Conservation (phyloP, 2,888 invertebrate species). For the Drosophila robusta region DNA sequence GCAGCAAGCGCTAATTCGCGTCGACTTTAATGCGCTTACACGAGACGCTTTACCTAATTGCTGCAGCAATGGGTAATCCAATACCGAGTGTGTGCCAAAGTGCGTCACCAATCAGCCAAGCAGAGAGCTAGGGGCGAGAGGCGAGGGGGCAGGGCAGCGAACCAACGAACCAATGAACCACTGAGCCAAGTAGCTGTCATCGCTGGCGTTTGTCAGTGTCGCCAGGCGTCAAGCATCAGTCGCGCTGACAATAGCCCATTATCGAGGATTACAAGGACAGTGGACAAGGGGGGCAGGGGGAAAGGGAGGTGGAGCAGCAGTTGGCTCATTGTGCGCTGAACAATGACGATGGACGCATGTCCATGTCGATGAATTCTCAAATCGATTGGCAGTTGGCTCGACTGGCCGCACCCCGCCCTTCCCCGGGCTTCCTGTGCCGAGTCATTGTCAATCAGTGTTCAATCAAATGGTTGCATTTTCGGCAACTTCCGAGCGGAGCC, state of each 20-base stretch:
- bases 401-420: no score
- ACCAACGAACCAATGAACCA: slow-evolving; percentile 8
- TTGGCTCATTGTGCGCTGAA: slow-evolving; percentile 60
- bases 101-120: slow-evolving; percentile 50
- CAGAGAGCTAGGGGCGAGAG: slow-evolving; percentile 1
- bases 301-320: slow-evolving; percentile 1
- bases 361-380: slow-evolving; percentile 55
- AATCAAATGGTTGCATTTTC: slow-evolving; percentile 72
- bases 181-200: slow-evolving; percentile 42
- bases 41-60: slow-evolving; percentile 44
- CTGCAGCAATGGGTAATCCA: slow-evolving; percentile 39
- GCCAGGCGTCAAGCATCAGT: slow-evolving; percentile 57
- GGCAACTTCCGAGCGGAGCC: slow-evolving; percentile 68
- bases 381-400: slow-evolving; percentile 65
- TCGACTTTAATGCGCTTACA: slow-evolving; percentile 41
- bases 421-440: slow-evolving; percentile 1
- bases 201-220: slow-evolving; percentile 17
- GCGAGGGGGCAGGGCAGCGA: not conserved
- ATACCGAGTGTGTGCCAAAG: slow-evolving; percentile 20
- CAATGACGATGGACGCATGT: slow-evolving; percentile 55
- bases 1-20: slow-evolving; percentile 15
- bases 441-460: slow-evolving; percentile 72
- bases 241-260: slow-evolving; percentile 71
- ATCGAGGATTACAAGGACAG: slow-evolving; percentile 69
- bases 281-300: slow-evolving; percentile 1